A percentile compares a stretch with the other conserved stretches of the same genome.
These are phyloP conservation scores for Gorsachius magnificus DNA, from an alignment of 2,797 vertebrate species.

Conservation along the genomic window DNA sequence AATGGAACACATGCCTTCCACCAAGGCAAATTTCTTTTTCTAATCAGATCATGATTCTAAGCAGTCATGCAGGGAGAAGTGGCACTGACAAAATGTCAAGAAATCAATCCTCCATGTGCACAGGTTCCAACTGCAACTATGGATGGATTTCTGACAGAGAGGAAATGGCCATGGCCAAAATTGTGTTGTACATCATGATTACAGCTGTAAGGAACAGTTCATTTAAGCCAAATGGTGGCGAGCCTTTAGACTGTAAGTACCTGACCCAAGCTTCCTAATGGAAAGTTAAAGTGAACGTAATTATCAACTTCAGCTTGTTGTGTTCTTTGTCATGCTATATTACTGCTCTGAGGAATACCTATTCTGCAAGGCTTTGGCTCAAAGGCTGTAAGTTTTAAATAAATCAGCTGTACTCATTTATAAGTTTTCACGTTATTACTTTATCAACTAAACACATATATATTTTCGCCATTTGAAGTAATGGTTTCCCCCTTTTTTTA, in stretches of 20 bases:
- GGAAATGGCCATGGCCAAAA: conserved; percentile 39
- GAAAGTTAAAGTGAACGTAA: conserved; percentile 38
- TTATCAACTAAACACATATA: neutral
- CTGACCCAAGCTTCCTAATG: conserved; percentile 9
- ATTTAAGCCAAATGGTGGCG: conserved; percentile 25
- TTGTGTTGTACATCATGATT: conserved; percentile 39
- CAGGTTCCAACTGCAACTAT: conserved; percentile 9
- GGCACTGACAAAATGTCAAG: conserved; percentile 66
- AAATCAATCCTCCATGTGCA: conserved; percentile 47
- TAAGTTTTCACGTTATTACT: neutral
- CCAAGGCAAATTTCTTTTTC: conserved; percentile 52
- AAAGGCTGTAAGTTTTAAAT: neutral
- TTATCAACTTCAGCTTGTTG: neutral
- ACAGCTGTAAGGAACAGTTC: conserved; percentile 39
- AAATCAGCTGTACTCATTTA: neutral
- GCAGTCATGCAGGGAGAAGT: conserved; percentile 63
- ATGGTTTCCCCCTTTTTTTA: neutral
- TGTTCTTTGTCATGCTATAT: neutral
- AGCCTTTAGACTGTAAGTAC: neutral
- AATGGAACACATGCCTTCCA: conserved; percentile 72
- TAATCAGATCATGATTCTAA: conserved; percentile 71
- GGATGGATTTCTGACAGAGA: conserved; percentile 33
- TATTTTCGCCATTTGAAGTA: neutral
- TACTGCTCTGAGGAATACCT: neutral
- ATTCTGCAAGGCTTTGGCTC: neutral